These are phyloP conservation scores for Gisinianus flammeolus DNA, from an alignment of 2,888 invertebrate species.

Conservation along the genomic window DNA sequence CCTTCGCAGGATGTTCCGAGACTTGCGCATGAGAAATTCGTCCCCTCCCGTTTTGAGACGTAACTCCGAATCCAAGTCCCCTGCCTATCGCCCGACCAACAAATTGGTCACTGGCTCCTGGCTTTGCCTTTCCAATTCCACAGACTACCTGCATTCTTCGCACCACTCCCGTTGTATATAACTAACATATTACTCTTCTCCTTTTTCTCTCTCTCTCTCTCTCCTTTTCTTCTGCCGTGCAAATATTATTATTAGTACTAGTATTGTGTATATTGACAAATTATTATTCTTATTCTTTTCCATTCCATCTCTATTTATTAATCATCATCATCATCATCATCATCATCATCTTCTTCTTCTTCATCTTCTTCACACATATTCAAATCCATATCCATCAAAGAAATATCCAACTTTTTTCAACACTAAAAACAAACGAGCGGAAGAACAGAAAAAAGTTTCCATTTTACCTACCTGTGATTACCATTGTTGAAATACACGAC, in stretches of 20 bases:
- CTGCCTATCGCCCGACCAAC: slow-evolving; percentile 20
- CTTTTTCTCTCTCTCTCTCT: neutral
- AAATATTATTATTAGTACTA: slow-evolving; percentile 17
- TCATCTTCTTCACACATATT: no score
- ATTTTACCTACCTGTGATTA: neutral
- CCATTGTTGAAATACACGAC: neutral
- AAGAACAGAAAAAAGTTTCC: slow-evolving; percentile 10
- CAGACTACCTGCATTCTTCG: slow-evolving; percentile 32
- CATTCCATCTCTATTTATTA: no score
- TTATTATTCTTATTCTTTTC: neutral
- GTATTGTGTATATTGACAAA: no score
- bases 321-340: neutral
- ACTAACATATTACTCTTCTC: slow-evolving; percentile 1
- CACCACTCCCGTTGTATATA: slow-evolving; percentile 26
- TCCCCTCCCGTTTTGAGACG: slow-evolving; percentile 16
- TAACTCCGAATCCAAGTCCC: neutral
- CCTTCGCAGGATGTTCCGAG: slow-evolving; percentile 3
- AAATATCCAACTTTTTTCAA: neutral
- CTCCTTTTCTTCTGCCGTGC: slow-evolving; percentile 9
- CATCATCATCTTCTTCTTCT: neutral
- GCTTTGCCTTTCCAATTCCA: slow-evolving; percentile 34
- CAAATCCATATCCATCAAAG: neutral
- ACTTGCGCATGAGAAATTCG: slow-evolving; percentile 7
- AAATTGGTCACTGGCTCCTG: slow-evolving; percentile 41
- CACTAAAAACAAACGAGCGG: neutral